A percentile compares a stretch with the other conserved stretches of the same genome.
Evolutionary conservation across 2,888 invertebrate species (phyloP).

Genomic region (Watsonalla binaria): DNA sequence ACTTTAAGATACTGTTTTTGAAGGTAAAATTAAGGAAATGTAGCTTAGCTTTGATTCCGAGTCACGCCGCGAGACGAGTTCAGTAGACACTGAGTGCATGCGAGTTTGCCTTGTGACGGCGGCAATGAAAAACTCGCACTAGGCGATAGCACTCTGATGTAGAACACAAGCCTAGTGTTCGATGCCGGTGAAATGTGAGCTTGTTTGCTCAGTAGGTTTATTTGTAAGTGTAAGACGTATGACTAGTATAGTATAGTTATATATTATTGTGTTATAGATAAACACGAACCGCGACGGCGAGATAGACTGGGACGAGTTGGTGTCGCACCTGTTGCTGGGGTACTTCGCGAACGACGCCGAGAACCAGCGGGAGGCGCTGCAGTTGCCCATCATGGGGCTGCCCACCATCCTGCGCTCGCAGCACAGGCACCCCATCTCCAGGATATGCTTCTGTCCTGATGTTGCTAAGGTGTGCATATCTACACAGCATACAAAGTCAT

Average conservation of each 20-base stretch:
- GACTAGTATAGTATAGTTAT: too few species aligned
- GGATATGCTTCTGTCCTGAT: conserved; percentile 81
- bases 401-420: conserved; percentile 80
- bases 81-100: too few species aligned
- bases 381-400: conserved; percentile 79
- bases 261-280: conserved; percentile 54
- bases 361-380: conserved; percentile 79
- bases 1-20: conserved; percentile 80
- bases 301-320: conserved; percentile 87
- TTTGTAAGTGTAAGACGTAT: too few species aligned
- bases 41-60: neutral
- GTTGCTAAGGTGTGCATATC: conserved; percentile 61
- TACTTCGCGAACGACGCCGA: conserved; percentile 83
- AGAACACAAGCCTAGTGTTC: too few species aligned
- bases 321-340: conserved; percentile 86
- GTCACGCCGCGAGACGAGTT: too few species aligned
- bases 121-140: too few species aligned
- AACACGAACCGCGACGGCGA: conserved; percentile 77
- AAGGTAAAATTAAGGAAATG: conserved; percentile 60
- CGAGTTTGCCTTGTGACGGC: too few species aligned
- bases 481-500: too few species aligned
- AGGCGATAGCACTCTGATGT: too few species aligned
- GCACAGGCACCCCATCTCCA: conserved; percentile 83
- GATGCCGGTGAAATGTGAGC: too few species aligned
- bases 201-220: neutral